These are phyloP conservation scores for Laticauda colubrina DNA, from an alignment of 2,113 vertebrate genomes.

Conservation along the genomic window DNA sequence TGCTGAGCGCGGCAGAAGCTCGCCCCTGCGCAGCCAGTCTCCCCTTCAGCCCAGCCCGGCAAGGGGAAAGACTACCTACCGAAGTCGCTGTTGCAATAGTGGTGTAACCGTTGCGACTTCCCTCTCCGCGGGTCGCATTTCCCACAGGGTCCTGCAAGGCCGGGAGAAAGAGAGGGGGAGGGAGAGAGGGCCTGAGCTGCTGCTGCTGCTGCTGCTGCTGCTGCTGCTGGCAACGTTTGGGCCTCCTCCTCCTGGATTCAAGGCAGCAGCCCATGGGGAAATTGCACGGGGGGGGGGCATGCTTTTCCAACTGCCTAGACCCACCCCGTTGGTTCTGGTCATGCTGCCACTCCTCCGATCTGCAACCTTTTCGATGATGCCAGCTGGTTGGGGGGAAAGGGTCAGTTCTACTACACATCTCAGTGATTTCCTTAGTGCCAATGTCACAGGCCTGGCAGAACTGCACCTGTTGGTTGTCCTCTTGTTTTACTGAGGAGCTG, in stretches of 20 bases:
- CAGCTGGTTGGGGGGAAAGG: background rate
- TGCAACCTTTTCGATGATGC: background rate
- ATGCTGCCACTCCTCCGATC: background rate
- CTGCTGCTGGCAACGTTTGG: background rate
- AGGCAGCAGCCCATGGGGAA: background rate
- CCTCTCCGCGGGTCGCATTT: constrained; percentile 66
- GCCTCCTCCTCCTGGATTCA: background rate
- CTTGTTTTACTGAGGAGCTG: background rate
- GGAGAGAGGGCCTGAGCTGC: no score
- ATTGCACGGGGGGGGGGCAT: background rate
- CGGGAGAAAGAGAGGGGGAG: background rate
- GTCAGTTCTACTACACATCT: background rate
- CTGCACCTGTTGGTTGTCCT: background rate
- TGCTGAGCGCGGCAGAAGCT: background rate
- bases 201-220: no score
- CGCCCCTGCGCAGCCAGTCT: no score
- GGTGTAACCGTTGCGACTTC: constrained; percentile 69
- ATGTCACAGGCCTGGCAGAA: background rate
- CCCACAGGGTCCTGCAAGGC: constrained; percentile 60
- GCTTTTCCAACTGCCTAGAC: background rate
- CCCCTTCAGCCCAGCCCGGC: background rate
- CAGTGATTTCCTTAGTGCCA: background rate
- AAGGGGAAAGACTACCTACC: constrained; percentile 59
- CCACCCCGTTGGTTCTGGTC: background rate
- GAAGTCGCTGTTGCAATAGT: constrained; percentile 76